Conservation (phyloP, 2,888 invertebrate genomes). For the Torymus auratus region DNA sequence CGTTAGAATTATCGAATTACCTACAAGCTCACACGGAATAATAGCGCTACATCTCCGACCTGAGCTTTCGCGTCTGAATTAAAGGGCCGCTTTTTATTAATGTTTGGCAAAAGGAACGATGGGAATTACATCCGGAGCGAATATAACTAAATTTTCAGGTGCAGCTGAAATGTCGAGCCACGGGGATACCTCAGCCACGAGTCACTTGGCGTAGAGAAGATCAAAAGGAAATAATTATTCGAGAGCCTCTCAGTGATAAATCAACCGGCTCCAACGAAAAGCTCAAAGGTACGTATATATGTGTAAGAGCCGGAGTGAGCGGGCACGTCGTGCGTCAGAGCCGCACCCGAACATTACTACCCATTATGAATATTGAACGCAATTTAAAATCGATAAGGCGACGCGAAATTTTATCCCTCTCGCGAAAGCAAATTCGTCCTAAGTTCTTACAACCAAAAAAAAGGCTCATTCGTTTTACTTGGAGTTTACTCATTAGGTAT, state of each 20-base stretch:
- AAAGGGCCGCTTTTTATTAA: neutral
- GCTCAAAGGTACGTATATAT: slow-evolving; percentile 64
- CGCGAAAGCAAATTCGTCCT: too few relatives aligned
- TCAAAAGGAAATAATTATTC: slow-evolving; percentile 87
- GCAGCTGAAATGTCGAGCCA: slow-evolving; percentile 81
- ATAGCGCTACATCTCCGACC: neutral
- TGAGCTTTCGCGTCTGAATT: slow-evolving; percentile 1
- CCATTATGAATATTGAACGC: neutral
- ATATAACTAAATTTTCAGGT: slow-evolving; percentile 66
- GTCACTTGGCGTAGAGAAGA: slow-evolving; percentile 92
- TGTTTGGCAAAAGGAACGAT: neutral
- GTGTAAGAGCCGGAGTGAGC: neutral
- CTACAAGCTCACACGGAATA: neutral
- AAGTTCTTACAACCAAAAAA: too few relatives aligned
- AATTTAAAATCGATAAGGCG: slow-evolving; percentile 1
- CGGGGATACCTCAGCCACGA: slow-evolving; percentile 88
- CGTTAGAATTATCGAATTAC: too few relatives aligned
- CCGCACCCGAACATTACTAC: slow-evolving; percentile 3
- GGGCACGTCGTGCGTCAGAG: too few relatives aligned
- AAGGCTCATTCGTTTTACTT: too few relatives aligned
- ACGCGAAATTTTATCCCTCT: too few relatives aligned
- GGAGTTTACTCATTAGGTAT: too few relatives aligned
- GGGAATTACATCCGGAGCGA: slow-evolving; percentile 1
- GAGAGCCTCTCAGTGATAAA: slow-evolving; percentile 78
- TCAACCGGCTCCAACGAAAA: slow-evolving; percentile 68